These are phyloP conservation scores for Drosophila simulans DNA, from an alignment of 1,140 invertebrate species.

Conservation along the genomic window DNA sequence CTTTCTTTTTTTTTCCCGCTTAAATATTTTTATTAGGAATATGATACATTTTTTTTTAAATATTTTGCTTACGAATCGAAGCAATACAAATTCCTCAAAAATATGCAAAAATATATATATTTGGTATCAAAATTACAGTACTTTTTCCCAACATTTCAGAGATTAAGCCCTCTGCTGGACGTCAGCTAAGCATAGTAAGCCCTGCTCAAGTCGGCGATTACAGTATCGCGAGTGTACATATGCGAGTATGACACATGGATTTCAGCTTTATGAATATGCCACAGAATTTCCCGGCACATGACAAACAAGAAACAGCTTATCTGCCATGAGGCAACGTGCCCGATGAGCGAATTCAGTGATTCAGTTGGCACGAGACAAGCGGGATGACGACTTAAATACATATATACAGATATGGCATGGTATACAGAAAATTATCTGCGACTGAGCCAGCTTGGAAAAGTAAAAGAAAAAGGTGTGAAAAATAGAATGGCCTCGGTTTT, in stretches of 20 bases:
- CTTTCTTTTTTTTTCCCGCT: too few species aligned
- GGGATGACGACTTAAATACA: slow-evolving; percentile 8
- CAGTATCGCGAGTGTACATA: not conserved
- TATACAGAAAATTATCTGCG: too few species aligned
- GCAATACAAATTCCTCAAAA: not conserved
- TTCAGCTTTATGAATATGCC: slow-evolving; percentile 28
- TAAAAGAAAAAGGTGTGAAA: slow-evolving; percentile 68
- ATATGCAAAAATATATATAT: not conserved
- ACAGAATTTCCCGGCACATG: slow-evolving; percentile 45
- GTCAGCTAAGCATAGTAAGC: slow-evolving; percentile 21
- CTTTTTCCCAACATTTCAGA: not conserved
- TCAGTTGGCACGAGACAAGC: slow-evolving; percentile 43
- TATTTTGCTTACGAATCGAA: too few species aligned
- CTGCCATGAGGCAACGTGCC: slow-evolving; percentile 36
- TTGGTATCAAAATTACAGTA: not conserved
- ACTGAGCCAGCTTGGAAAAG: slow-evolving; percentile 30
- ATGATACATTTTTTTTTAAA: too few species aligned
- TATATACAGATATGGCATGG: not conserved
- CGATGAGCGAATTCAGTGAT: slow-evolving; percentile 40
- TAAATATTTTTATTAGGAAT: too few species aligned
- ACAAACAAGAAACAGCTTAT: slow-evolving; percentile 37
- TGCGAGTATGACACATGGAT: slow-evolving; percentile 29
- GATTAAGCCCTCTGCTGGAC: slow-evolving; percentile 5
- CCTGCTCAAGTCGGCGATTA: slow-evolving; percentile 22
- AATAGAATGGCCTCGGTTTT: slow-evolving; percentile 48